Percentiles rank a stretch among this genome's conserved stretches.
Conservation (phyloP, 2,888 invertebrate species). For the Deroplatys truncata region DNA sequence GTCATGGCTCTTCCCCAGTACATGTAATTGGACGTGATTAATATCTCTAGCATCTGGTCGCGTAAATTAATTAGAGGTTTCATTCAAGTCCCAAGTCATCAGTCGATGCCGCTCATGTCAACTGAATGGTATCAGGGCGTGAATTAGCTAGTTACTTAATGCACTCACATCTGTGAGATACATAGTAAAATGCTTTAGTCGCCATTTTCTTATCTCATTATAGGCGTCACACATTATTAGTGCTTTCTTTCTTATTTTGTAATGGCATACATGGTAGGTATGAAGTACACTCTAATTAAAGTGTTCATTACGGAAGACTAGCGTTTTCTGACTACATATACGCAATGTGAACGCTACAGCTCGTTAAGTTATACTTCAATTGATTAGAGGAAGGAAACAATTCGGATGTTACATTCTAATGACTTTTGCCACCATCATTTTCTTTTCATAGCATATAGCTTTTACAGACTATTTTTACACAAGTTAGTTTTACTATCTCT, state of each 20-base stretch:
- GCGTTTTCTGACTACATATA: too few species aligned
- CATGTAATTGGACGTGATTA: background rate
- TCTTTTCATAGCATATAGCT: too few species aligned
- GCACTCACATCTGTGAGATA: background rate
- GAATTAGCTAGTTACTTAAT: background rate
- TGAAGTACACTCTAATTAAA: background rate
- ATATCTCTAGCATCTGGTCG: background rate
- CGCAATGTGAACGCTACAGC: too few species aligned
- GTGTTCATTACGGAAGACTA: too few species aligned
- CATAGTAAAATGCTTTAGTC: background rate
- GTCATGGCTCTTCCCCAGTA: background rate
- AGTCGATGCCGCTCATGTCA: background rate
- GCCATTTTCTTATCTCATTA: background rate
- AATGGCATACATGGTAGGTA: background rate
- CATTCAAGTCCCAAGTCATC: background rate
- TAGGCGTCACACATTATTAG: background rate
- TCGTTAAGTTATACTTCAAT: too few species aligned
- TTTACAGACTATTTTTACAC: too few species aligned
- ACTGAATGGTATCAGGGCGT: too few species aligned
- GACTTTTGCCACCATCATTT: too few species aligned
- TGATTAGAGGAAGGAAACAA: too few species aligned
- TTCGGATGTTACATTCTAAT: too few species aligned
- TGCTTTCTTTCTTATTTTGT: background rate
- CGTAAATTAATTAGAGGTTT: background rate
- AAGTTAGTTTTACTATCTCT: too few species aligned